phyloP scores from a whole-genome alignment of 2,888 invertebrate genomes.

The Ptilodon capucinus region DNA sequence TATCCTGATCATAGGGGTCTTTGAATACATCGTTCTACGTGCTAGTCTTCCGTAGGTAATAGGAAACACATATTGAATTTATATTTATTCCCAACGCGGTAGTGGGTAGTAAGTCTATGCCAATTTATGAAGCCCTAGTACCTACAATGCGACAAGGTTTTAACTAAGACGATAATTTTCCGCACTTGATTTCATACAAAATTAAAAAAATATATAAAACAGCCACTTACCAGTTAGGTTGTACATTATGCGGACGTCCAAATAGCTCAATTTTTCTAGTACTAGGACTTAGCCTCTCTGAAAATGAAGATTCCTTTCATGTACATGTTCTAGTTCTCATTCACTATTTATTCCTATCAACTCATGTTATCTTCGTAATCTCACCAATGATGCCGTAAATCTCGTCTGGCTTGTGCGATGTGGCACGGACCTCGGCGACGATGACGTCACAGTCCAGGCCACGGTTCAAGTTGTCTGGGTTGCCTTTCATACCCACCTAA shows the following conservation, averaged over 20 bases:
- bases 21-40: not conserved
- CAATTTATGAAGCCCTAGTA: too few species aligned
- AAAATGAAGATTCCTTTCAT: slow-evolving; percentile 15
- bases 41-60: not conserved
- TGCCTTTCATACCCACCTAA: slow-evolving; percentile 97
- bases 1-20: slow-evolving; percentile 82
- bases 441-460: slow-evolving; percentile 99
- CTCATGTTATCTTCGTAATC: slow-evolving; percentile 1
- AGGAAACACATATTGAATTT: too few species aligned
- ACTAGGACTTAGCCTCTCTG: slow-evolving; percentile 96
- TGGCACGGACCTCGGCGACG: slow-evolving; percentile 98
- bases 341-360: not conserved
- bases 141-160: too few species aligned
- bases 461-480: slow-evolving; percentile 93
- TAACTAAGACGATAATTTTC: too few species aligned
- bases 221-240: slow-evolving; percentile 93
- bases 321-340: not conserved
- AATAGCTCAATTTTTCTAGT: slow-evolving; percentile 98
- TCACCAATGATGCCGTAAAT: slow-evolving; percentile 96
- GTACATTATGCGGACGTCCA: slow-evolving; percentile 98
- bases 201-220: not conserved
- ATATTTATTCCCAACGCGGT: too few species aligned
- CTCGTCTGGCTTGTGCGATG: slow-evolving; percentile 99
- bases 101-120: too few species aligned
- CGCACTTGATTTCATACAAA: too few species aligned